Conservation (phyloP, 2,888 invertebrate species). For the Nomada hirtipes region DNA sequence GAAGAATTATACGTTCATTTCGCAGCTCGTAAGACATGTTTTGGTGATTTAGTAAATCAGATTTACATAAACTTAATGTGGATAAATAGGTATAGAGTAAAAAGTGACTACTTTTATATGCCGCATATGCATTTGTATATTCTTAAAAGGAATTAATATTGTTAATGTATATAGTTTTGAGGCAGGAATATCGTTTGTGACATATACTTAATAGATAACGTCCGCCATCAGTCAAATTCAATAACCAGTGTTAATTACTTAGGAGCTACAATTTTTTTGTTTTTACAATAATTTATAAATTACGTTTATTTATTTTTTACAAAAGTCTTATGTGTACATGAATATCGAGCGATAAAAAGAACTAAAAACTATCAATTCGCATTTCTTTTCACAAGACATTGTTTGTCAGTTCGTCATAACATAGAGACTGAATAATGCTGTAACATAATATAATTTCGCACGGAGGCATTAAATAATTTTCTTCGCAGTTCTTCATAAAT, state of each 20-base stretch:
- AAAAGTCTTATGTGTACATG: slow-evolving; percentile 75
- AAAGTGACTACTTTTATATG: slow-evolving; percentile 43
- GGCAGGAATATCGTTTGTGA: slow-evolving; percentile 59
- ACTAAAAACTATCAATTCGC: slow-evolving; percentile 61
- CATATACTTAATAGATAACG: slow-evolving; percentile 35
- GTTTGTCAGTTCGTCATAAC: slow-evolving; percentile 10
- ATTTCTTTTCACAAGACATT: slow-evolving; percentile 3
- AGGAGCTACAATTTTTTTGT: slow-evolving; percentile 55
- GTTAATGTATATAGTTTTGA: slow-evolving; percentile 60
- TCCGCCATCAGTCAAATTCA: slow-evolving; percentile 38
- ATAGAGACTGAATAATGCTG: slow-evolving; percentile 11
- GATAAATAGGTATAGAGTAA: slow-evolving; percentile 52
- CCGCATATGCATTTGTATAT: slow-evolving; percentile 45
- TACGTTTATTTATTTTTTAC: slow-evolving; percentile 78
- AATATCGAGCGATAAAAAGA: slow-evolving; percentile 72
- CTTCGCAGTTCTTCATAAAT: slow-evolving; percentile 5
- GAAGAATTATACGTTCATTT: slow-evolving; percentile 64
- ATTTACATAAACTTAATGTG: slow-evolving; percentile 55
- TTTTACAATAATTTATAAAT: slow-evolving; percentile 75
- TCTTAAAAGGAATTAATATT: slow-evolving; percentile 61
- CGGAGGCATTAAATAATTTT: slow-evolving; percentile 7
- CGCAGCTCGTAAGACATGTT: slow-evolving; percentile 67
- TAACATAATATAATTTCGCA: slow-evolving; percentile 16
- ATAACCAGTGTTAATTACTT: slow-evolving; percentile 49
- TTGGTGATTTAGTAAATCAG: slow-evolving; percentile 64